Conservation (phyloP, 2,888 invertebrate genomes). For the Pandemis corylana region DNA sequence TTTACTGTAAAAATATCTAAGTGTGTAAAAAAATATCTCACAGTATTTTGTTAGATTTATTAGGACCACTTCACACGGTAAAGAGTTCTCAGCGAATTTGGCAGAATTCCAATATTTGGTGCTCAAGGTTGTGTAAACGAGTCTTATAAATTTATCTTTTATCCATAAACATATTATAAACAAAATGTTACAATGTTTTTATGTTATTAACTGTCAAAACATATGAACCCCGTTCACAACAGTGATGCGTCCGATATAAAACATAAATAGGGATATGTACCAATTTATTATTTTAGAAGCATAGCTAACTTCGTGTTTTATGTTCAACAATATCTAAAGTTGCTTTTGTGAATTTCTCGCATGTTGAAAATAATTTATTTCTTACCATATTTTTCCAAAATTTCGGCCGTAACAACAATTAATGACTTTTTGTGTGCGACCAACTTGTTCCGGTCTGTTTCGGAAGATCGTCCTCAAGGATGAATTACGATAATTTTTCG, state of each 20-base stretch:
- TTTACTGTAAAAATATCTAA: neutral
- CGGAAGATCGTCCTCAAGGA: too few species aligned
- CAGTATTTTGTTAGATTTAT: slow-evolving; percentile 32
- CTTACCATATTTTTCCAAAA: too few species aligned
- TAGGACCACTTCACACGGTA: slow-evolving; percentile 26
- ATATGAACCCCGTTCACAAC: neutral
- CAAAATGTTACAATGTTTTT: slow-evolving; percentile 14
- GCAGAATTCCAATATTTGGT: slow-evolving; percentile 33
- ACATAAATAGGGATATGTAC: neutral
- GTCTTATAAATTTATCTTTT: slow-evolving; percentile 35
- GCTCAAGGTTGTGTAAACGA: slow-evolving; percentile 33
- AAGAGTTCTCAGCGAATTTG: slow-evolving; percentile 23
- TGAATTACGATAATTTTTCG: too few species aligned
- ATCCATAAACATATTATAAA: slow-evolving; percentile 32
- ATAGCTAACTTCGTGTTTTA: too few species aligned
- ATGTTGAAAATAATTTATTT: too few species aligned
- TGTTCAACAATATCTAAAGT: too few species aligned
- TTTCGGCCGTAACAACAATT: too few species aligned
- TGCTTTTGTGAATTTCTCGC: too few species aligned
- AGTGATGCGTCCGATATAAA: neutral
- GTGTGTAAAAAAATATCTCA: slow-evolving; percentile 25
- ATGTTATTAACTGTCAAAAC: slow-evolving; percentile 15
- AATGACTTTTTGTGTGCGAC: too few species aligned
- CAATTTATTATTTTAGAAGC: neutral
- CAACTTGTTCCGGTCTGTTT: too few species aligned